Conservation (phyloP, 2,888 invertebrate genomes). For the Lamellibrachia columna region DNA sequence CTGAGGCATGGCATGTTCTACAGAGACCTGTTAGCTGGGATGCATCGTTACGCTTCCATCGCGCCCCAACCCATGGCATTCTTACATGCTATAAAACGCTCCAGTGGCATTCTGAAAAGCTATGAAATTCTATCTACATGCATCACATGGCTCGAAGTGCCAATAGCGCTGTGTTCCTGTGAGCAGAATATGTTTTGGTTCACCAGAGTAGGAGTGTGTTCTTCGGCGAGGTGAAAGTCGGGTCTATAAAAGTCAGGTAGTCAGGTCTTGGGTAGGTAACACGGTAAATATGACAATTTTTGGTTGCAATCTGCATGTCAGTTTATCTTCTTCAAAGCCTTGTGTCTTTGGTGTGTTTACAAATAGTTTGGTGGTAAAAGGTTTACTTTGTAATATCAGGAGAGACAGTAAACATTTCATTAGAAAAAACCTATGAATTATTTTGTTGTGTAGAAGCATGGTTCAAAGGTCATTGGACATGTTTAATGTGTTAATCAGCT, state of each 20-base stretch:
- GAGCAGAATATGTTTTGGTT: neutral
- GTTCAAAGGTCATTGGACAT: too few species aligned
- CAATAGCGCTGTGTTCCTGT: neutral
- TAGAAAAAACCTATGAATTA: too few species aligned
- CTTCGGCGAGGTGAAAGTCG: neutral
- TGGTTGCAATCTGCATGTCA: neutral
- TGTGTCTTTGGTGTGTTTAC: neutral
- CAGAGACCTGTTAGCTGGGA: neutral
- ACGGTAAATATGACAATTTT: neutral
- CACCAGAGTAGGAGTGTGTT: neutral
- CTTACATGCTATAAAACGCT: conserved; percentile 6
- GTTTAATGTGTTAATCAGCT: too few species aligned
- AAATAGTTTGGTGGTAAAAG: neutral
- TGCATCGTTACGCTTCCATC: neutral
- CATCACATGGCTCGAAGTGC: neutral
- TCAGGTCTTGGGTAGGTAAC: neutral
- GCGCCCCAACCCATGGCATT: neutral
- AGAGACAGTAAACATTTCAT: too few species aligned
- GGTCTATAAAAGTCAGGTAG: neutral
- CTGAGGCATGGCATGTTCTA: neutral
- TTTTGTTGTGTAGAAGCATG: too few species aligned
- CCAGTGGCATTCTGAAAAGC: conserved; percentile 6
- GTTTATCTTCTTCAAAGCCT: neutral
- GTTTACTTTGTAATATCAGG: too few species aligned
- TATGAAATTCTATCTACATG: neutral